These are phyloP conservation scores for Thaumetopoea pityocampa DNA, from an alignment of 1,140 invertebrate species.

Conservation along the genomic window DNA sequence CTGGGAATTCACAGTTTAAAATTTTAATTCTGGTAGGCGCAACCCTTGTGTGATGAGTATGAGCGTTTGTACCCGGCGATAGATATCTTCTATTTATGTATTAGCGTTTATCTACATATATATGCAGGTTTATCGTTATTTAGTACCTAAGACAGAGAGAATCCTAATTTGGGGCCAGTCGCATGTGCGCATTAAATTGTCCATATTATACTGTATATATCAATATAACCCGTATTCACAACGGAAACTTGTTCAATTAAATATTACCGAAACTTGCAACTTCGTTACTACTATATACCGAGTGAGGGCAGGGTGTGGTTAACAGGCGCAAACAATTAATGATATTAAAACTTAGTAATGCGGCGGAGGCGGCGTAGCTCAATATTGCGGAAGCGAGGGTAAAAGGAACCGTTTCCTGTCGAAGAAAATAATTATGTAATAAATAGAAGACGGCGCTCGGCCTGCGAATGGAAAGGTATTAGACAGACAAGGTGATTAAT, in stretches of 20 bases:
- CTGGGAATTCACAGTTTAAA: no score
- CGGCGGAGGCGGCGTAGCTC: slow-evolving; percentile 39
- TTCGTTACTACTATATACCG: slow-evolving; percentile 38
- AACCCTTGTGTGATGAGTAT: no score
- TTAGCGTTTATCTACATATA: no score
- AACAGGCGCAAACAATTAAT: slow-evolving; percentile 62
- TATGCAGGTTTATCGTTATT: no score
- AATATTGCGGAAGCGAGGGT: slow-evolving; percentile 39
- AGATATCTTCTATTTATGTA: no score
- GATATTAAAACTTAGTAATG: slow-evolving; percentile 65
- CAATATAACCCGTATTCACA: no score
- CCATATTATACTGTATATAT: no score
- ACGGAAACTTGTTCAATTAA: slow-evolving; percentile 55
- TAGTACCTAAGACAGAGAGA: no score
- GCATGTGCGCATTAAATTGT: no score
- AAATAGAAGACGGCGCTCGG: slow-evolving; percentile 53
- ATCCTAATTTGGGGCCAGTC: no score
- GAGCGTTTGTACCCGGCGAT: no score
- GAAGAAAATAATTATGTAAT: slow-evolving; percentile 67
- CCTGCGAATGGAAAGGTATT: slow-evolving; percentile 65
- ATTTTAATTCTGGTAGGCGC: no score
- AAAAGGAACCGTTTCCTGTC: slow-evolving; percentile 45
- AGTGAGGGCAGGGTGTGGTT: slow-evolving; percentile 45
- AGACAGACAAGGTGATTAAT: slow-evolving; percentile 68
- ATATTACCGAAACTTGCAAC: slow-evolving; percentile 43